Evolutionary conservation across 2,888 invertebrate species (phyloP), one percentile per base, ranked within the genome.

Genomic region (Rhamnusium bicolor): DNA sequence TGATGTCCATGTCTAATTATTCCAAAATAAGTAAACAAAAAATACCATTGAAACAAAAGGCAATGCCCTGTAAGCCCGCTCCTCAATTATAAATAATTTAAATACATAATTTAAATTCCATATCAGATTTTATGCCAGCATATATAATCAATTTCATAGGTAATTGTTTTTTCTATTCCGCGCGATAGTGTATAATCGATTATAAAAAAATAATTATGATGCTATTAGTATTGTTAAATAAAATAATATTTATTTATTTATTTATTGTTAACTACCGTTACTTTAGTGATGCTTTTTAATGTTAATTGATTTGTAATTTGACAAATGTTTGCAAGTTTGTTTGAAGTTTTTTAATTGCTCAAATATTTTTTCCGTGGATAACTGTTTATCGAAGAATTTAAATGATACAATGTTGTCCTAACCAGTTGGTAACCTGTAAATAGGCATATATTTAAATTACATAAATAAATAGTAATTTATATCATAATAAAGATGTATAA

Each of bases 71-170:
- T 18, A 19, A 58, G 18, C 58, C 58, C 58, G 21, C 29, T 58
- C 21, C 29, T 58, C 32, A 58, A 12, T 19, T 16, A 58, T 58
- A 58, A 58, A 58, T 58, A 32, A 58, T 58, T 58, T 32, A 58
- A 58, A 58, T 58, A 32, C 5, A 40, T 32, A 58, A 58, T 58
- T 58, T 58, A 58, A 58, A 58, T 58, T 58, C 58, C 29, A 18
- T 32, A 32, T 58, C 19, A 29, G 18, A 19, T 32, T 58, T 12
- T 18, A 19, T 32, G 32, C 18, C 2, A 32, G 58, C 16, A 4
- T 27, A 56, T 29, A 16, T 14, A 19, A 54, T 54, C 21, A 24
- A 40, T 40, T 54, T 21, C 19, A 24, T 54, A 54, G 24, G n/a
- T 40, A 40, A 40, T 0, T 40, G n/a, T 4, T 40, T 40, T 32